Percentiles rank a stretch among this genome's conserved stretches.
phyloP scores from a whole-genome alignment of 2,797 vertebrate genomes.

The Lithobates pipiens region DNA sequence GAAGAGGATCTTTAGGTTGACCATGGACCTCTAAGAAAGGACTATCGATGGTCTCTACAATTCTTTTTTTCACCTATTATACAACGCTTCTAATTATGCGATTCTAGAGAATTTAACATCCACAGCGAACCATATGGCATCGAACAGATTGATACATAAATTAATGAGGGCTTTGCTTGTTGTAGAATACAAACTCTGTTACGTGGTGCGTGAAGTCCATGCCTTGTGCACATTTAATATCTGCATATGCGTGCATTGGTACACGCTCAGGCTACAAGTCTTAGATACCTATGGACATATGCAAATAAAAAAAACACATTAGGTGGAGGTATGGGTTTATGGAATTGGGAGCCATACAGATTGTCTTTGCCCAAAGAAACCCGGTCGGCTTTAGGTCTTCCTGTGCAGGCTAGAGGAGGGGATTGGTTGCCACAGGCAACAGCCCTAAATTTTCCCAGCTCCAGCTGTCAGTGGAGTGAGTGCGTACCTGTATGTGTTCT shows the following conservation, averaged over 20 bases:
- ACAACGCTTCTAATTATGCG: not conserved
- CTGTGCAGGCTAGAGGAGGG: no score
- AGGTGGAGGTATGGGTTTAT: no score
- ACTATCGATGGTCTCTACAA: not conserved
- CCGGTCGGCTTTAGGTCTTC: no score
- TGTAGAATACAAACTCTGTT: conserved; percentile 2
- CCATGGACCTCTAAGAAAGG: not conserved
- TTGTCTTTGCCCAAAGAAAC: no score
- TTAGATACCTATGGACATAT: not conserved
- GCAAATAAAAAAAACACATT: no score
- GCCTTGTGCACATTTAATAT: not conserved
- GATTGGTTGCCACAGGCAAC: not conserved
- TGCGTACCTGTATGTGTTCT: not conserved
- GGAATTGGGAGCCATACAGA: no score
- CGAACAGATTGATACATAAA: conserved; percentile 43
- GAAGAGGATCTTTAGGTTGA: not conserved
- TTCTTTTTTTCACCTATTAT: not conserved
- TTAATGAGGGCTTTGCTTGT: conserved; percentile 20
- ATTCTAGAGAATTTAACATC: conserved; percentile 11
- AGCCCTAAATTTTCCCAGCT: not conserved
- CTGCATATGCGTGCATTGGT: no score
- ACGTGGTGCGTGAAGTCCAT: not conserved
- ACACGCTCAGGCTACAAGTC: not conserved
- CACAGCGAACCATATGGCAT: conserved; percentile 11
- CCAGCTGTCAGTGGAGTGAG: not conserved